A percentile compares a stretch with the other conserved stretches of the same genome.
phyloP scores from a whole-genome alignment of 2,888 invertebrate genomes.

The Oegoconia quadripuncta region DNA sequence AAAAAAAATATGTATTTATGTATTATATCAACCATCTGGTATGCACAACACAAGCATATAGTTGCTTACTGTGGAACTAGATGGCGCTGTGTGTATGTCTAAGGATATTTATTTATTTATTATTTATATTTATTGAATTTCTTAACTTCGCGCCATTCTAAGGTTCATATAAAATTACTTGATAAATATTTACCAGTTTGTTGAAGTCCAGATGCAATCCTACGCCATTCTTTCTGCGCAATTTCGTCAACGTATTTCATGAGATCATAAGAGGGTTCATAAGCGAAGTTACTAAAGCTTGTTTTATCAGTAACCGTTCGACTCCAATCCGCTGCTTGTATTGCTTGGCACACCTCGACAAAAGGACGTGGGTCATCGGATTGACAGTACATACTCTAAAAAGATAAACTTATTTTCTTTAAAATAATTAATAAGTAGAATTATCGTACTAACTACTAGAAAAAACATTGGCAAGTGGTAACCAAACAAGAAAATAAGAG shows the following conservation, averaged over 20 bases:
- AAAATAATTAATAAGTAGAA: too few species aligned
- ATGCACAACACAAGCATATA: too few species aligned
- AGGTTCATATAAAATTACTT: not conserved
- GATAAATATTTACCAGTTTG: slow-evolving; percentile 6
- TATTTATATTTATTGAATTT: not conserved
- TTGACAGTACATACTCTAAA: slow-evolving; percentile 34
- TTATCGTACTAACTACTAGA: not conserved
- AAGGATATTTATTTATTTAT: not conserved
- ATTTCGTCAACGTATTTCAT: slow-evolving; percentile 67
- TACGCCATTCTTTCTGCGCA: slow-evolving; percentile 71
- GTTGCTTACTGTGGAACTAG: too few species aligned
- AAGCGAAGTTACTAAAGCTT: slow-evolving; percentile 23
- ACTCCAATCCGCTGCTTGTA: slow-evolving; percentile 47
- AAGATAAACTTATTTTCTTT: not conserved
- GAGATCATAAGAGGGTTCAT: slow-evolving; percentile 50
- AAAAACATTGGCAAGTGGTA: not conserved
- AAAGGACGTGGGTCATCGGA: slow-evolving; percentile 33
- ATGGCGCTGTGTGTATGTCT: too few species aligned
- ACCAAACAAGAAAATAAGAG: too few species aligned
- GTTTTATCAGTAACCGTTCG: slow-evolving; percentile 19
- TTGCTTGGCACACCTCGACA: slow-evolving; percentile 37
- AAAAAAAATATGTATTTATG: too few species aligned
- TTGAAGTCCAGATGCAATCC: slow-evolving; percentile 45
- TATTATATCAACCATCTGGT: too few species aligned
- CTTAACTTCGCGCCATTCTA: not conserved